Evolutionary conservation across 2,113 vertebrate genomes (phyloP).

Genomic region (Poeciliopsis occidentalis): DNA sequence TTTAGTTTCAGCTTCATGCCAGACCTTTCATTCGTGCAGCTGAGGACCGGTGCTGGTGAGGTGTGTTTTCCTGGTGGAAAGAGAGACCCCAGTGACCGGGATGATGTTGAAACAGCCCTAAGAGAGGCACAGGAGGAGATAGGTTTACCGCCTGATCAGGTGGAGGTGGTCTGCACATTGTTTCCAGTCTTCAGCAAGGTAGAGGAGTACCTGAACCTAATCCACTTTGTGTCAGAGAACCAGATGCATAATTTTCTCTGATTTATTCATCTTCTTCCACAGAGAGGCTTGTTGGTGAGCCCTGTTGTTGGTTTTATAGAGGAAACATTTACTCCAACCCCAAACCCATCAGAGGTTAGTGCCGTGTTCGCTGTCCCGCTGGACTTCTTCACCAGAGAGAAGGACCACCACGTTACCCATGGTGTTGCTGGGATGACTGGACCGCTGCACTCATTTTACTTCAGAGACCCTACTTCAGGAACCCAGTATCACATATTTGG

Average conservation of each 20-base stretch:
- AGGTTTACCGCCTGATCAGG: constrained; percentile 82
- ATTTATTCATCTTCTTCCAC: constrained; percentile 5
- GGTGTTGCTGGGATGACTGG: neutral
- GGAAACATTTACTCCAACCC: constrained; percentile 81
- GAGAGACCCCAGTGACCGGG: constrained; percentile 80
- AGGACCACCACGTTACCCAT: constrained; percentile 62
- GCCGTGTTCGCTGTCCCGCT: constrained; percentile 87
- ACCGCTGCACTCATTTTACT: constrained; percentile 80
- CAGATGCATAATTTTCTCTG: neutral
- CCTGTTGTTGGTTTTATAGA: constrained; percentile 91
- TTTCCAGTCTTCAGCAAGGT: constrained; percentile 83
- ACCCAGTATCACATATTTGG: constrained; percentile 85
- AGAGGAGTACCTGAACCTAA: constrained; percentile 8
- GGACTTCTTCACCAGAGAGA: constrained; percentile 83
- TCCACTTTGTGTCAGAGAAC: neutral
- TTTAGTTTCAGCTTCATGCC: neutral
- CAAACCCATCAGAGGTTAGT: constrained; percentile 90
- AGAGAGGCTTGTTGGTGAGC: constrained; percentile 84
- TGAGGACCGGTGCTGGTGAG: constrained; percentile 86
- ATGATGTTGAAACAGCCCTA: constrained; percentile 88
- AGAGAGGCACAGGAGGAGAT: constrained; percentile 93
- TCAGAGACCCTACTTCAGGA: constrained; percentile 71
- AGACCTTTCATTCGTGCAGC: constrained; percentile 65
- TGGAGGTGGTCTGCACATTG: constrained; percentile 86
- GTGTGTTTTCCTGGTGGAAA: constrained; percentile 96